Conservation (phyloP, 2,888 invertebrate species). For the Sinodicranocentrus sp. region DNA sequence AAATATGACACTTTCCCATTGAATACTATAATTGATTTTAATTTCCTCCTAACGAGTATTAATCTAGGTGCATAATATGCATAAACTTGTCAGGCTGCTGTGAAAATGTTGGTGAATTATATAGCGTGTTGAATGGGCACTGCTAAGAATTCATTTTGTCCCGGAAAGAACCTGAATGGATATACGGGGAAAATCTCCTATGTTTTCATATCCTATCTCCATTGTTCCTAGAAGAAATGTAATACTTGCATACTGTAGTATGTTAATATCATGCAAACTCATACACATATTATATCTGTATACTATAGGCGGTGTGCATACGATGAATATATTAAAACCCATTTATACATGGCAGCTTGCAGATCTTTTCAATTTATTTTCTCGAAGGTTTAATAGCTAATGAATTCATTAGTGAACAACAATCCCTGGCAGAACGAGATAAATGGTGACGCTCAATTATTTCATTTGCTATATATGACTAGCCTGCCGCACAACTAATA, state of each 20-base stretch:
- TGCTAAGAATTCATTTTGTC: too few relatives aligned
- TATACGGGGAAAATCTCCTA: too few relatives aligned
- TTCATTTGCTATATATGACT: slow-evolving; percentile 64
- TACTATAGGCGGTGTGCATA: background rate
- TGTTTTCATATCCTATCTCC: too few relatives aligned
- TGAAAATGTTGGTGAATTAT: background rate
- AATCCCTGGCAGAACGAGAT: slow-evolving; percentile 70
- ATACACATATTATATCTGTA: background rate
- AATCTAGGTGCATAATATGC: too few relatives aligned
- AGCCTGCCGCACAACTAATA: slow-evolving; percentile 46
- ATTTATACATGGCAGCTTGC: slow-evolving; percentile 64
- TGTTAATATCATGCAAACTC: too few relatives aligned
- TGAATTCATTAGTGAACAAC: slow-evolving; percentile 70
- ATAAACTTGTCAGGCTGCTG: background rate
- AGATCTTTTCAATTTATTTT: slow-evolving; percentile 70
- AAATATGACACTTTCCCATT: slow-evolving; percentile 56
- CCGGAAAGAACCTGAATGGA: too few relatives aligned
- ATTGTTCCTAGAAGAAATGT: too few relatives aligned
- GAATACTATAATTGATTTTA: slow-evolving; percentile 59
- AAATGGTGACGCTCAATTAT: slow-evolving; percentile 70
- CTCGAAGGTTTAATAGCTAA: slow-evolving; percentile 69
- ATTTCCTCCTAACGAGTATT: slow-evolving; percentile 35
- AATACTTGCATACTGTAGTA: too few relatives aligned
- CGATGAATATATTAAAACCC: slow-evolving; percentile 66
- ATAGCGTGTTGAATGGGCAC: background rate